A percentile compares a stretch with the other conserved stretches of the same genome.
phyloP scores from a whole-genome alignment of 2,113 vertebrate genomes.

The Corapipo altera region DNA sequence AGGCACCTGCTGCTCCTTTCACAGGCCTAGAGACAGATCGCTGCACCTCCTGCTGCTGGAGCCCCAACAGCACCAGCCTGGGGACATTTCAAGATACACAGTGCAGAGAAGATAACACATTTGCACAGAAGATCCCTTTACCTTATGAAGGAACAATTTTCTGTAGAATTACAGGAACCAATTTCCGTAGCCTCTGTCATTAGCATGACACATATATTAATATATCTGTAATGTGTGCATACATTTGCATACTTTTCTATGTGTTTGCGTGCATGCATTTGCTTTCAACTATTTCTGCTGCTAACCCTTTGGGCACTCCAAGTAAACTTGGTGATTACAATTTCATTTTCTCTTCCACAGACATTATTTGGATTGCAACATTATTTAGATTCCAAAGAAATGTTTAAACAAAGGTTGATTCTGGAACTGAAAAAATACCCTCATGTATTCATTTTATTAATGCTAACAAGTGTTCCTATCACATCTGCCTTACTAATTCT shows the following conservation, averaged over 20 bases:
- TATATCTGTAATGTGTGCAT: neutral
- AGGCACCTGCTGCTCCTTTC: slow-evolving; percentile 35
- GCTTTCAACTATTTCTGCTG: neutral
- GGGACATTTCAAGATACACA: neutral
- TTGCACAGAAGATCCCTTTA: neutral
- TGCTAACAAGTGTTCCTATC: neutral
- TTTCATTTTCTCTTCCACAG: neutral
- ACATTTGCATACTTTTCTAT: neutral
- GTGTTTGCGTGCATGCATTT: neutral
- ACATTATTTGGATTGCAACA: neutral
- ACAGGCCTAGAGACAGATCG: neutral
- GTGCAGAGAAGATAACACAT: neutral
- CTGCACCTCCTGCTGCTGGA: neutral
- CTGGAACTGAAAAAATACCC: neutral
- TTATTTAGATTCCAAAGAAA: neutral
- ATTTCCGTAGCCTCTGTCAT: neutral
- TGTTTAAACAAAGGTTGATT: neutral
- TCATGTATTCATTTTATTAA: neutral
- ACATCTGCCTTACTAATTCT: neutral
- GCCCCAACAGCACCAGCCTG: neutral
- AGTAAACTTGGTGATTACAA: neutral
- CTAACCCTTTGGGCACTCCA: neutral
- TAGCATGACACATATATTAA: neutral
- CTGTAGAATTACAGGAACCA: neutral
- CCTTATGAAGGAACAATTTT: neutral